Percentiles rank a stretch among this genome's conserved stretches.
Evolutionary conservation across 2,113 vertebrate species (phyloP).

Genomic region (Pimephales promelas): DNA sequence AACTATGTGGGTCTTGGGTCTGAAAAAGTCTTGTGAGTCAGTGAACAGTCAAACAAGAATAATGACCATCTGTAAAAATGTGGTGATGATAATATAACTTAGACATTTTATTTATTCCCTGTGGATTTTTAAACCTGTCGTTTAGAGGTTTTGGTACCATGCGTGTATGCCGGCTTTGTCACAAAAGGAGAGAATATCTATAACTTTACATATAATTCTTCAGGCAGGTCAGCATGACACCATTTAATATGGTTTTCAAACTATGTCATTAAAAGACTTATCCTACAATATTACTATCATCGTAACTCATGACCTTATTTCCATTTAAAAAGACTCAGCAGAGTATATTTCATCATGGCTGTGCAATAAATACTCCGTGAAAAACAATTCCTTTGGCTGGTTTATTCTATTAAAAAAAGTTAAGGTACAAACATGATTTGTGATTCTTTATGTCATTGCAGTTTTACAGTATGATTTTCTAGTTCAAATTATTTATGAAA

Average conservation of each 20-base stretch:
- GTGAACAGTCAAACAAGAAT: background rate
- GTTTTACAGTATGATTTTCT: background rate
- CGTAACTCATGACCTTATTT: slow-evolving; percentile 25
- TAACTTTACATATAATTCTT: background rate
- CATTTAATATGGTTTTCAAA: slow-evolving; percentile 32
- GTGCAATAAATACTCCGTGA: slow-evolving; percentile 5
- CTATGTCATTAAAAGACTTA: slow-evolving; percentile 21
- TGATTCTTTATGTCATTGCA: slow-evolving; percentile 18
- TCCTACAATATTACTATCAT: background rate
- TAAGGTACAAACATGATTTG: background rate
- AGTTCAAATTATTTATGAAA: background rate
- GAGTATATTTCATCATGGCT: slow-evolving; percentile 21
- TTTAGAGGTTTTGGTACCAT: background rate
- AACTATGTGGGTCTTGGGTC: background rate
- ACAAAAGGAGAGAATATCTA: slow-evolving; percentile 22
- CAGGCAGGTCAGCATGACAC: background rate
- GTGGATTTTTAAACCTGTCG: background rate
- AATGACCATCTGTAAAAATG: background rate
- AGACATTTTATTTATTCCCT: slow-evolving; percentile 21
- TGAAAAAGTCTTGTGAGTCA: background rate
- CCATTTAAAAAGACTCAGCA: background rate
- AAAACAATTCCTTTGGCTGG: background rate
- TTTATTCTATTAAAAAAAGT: background rate
- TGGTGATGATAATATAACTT: slow-evolving; percentile 12
- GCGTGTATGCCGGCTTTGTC: background rate